Evolutionary conservation across 2,888 invertebrate genomes (phyloP), one percentile per base, ranked within the genome.

Genomic region (Synanthedon formicaeformis): DNA sequence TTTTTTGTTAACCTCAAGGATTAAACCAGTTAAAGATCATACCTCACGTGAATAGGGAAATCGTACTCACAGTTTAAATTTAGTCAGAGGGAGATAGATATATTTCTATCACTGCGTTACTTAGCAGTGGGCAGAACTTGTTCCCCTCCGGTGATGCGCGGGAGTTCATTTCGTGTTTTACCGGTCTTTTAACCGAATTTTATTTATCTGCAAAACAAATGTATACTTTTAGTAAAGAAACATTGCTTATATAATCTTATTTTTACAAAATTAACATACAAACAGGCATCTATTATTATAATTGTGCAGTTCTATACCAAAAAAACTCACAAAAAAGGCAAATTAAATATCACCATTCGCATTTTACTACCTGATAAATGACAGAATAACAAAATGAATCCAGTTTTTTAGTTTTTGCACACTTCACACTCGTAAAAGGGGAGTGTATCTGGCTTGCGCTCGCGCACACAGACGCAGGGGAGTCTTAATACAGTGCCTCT

Each of bases 51-150:
- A 34, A 45, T 45, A 14, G 48, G 57, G 54, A 60, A 63, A 68
- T 67, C 55, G 67, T 64, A 56, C 55, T 57, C 62, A 66, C 63
- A 67, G 66, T 63, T 65, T 59, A 49, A 13, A 27, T 34, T 50
- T 4, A 51, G 74, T 61, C 59, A 72, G 78, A 87, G 59, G 62
- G 77, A 75, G 86, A 86, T 69, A 62, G 53, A 50, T 65, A 72
- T 80, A 79, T 67, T 72, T 83, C 69, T 71, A 69, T 70, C 61
- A 60, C 58, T 67, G 51, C 65, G 55, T 57, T 57, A 58, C 56
- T 60, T 67, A 62, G 64, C 64, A 75, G 77, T 81, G 85, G 86
- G 85, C 81, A 64, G 86, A 81, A 65, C 84, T 71, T 69, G 63
- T 63, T 69, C 80, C 81, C 80, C 68, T 81, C 75, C 75, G 54